Percentiles rank a stretch among this genome's conserved stretches.
Conservation (phyloP, 2,888 invertebrate genomes). For the Idaea dimidiata region DNA sequence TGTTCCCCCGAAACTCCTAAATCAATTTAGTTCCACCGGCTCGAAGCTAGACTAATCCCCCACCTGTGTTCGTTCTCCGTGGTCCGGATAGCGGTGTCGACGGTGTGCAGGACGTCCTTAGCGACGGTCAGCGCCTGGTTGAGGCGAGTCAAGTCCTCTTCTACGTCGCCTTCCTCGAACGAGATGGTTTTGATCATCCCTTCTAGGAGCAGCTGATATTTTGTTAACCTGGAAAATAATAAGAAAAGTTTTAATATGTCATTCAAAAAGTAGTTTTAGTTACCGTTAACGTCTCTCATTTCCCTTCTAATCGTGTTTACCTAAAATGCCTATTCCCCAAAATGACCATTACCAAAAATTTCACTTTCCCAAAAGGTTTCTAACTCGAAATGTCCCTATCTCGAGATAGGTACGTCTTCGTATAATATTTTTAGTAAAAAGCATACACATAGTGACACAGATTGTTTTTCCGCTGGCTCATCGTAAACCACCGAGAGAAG, state of each 20-base stretch:
- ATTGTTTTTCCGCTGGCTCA: too few relatives aligned
- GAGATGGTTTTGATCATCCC: constrained; percentile 62
- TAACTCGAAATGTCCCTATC: too few relatives aligned
- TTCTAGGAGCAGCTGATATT: constrained; percentile 73
- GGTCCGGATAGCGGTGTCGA: constrained; percentile 68
- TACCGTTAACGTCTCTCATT: too few relatives aligned
- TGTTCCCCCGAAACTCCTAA: too few relatives aligned
- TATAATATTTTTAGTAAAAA: too few relatives aligned
- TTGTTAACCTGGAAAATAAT: constrained; percentile 57
- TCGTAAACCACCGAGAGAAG: too few relatives aligned
- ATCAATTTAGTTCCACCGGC: not conserved
- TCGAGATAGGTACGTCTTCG: too few relatives aligned
- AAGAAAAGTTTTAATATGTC: not conserved
- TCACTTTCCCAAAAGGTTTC: too few relatives aligned
- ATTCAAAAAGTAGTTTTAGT: too few relatives aligned
- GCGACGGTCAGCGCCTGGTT: constrained; percentile 57
- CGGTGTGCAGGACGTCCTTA: constrained; percentile 67
- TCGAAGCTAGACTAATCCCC: not conserved
- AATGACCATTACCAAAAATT: too few relatives aligned
- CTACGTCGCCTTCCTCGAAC: constrained; percentile 42
- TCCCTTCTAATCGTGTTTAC: too few relatives aligned
- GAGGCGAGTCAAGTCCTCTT: constrained; percentile 48
- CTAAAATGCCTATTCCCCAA: not conserved
- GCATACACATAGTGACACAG: too few relatives aligned
- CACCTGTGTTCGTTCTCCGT: constrained; percentile 75